These are phyloP conservation scores for Brienomyrus brachyistius DNA, from an alignment of 2,113 vertebrate genomes.

Conservation along the genomic window DNA sequence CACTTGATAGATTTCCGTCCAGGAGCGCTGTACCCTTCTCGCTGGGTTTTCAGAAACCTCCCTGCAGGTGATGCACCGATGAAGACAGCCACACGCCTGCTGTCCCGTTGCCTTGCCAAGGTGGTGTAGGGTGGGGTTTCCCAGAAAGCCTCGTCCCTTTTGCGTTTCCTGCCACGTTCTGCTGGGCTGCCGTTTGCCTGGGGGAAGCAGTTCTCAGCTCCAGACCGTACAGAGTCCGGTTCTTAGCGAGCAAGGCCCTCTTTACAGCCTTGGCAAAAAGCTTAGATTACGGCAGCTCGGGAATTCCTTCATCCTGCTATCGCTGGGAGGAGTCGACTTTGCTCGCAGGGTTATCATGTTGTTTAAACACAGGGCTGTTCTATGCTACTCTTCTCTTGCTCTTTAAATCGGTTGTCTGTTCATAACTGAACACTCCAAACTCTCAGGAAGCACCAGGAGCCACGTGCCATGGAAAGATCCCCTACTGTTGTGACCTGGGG, in stretches of 20 bases:
- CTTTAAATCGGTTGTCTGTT: neutral
- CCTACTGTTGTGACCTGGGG: neutral
- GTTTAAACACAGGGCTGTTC: neutral
- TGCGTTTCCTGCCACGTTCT: neutral
- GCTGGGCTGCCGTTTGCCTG: neutral
- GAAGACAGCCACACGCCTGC: neutral
- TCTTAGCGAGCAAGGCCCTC: neutral
- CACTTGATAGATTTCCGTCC: neutral
- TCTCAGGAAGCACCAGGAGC: neutral
- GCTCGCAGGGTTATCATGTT: neutral
- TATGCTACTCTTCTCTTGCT: neutral
- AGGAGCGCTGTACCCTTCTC: neutral
- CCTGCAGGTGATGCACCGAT: neutral
- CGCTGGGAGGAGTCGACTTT: neutral
- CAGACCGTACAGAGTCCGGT: neutral
- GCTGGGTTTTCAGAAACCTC: neutral
- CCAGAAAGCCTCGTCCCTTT: neutral
- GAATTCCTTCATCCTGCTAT: neutral
- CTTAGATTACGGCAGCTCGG: neutral
- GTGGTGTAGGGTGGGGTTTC: too few species aligned
- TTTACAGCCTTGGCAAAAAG: neutral
- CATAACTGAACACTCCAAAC: neutral
- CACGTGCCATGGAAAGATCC: neutral
- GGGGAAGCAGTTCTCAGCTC: neutral
- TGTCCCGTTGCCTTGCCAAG: neutral